phyloP scores from a whole-genome alignment of 2,797 vertebrate species.

The Cottoperca gobio region DNA sequence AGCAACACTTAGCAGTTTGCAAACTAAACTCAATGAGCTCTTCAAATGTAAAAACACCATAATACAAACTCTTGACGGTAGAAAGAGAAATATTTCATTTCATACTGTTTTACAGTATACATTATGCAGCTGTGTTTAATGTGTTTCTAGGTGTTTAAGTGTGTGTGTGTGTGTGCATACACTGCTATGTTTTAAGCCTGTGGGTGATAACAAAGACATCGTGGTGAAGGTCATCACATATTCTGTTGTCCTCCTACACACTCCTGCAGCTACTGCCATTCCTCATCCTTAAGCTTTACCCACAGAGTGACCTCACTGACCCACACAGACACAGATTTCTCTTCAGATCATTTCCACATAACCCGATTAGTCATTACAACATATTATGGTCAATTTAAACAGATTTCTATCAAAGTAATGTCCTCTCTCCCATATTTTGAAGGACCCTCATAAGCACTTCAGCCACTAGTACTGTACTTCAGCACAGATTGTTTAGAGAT shows the following conservation, averaged over 20 bases:
- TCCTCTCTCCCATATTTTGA: not conserved
- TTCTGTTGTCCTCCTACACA: conserved; percentile 55
- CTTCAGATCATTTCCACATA: too few species aligned
- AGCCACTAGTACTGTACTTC: too few species aligned
- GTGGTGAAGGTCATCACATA: conserved; percentile 59
- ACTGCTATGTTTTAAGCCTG: conserved; percentile 17
- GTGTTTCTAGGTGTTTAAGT: not conserved
- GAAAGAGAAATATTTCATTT: not conserved
- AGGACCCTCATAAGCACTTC: too few species aligned
- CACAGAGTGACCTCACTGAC: too few species aligned
- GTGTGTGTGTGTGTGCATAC: conserved; percentile 11
- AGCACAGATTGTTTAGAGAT: too few species aligned
- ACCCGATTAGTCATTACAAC: not conserved
- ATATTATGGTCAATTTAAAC: not conserved
- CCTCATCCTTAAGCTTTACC: too few species aligned
- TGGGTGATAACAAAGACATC: conserved; percentile 44
- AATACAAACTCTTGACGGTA: not conserved
- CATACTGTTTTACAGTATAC: not conserved
- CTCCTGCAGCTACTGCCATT: conserved; percentile 7
- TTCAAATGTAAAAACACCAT: not conserved
- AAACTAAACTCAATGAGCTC: not conserved
- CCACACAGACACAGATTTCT: conserved; percentile 6
- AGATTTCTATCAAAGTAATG: not conserved
- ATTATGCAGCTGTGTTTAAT: not conserved
- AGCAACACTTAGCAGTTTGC: not conserved